These are phyloP conservation scores for Zaprionus vittiger DNA, from an alignment of 1,140 invertebrate genomes.

Conservation along the genomic window DNA sequence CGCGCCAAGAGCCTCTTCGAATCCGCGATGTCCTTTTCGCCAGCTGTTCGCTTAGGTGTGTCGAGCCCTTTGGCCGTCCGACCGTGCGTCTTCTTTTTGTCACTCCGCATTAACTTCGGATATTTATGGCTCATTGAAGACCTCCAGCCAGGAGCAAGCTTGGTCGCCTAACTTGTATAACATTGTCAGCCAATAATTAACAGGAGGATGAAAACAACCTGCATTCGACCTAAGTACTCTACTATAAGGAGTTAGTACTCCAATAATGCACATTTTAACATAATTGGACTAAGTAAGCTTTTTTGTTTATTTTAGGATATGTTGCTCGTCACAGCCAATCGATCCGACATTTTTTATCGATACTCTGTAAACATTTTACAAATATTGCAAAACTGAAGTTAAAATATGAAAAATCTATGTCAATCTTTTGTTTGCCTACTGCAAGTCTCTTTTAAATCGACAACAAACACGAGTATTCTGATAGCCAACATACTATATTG, in stretches of 20 bases:
- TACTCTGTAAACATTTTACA: too few species aligned
- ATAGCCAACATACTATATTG: neutral
- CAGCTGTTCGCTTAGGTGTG: slow-evolving; percentile 49
- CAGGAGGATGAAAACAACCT: slow-evolving; percentile 6
- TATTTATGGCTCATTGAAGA: slow-evolving; percentile 63
- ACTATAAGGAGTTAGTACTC: neutral
- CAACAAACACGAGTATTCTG: neutral
- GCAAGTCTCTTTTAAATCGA: neutral
- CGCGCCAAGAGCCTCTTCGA: slow-evolving; percentile 26
- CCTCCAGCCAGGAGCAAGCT: neutral
- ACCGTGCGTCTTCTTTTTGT: slow-evolving; percentile 38
- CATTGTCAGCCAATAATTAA: slow-evolving; percentile 37
- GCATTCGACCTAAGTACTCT: neutral
- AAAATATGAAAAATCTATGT: too few species aligned
- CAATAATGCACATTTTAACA: too few species aligned
- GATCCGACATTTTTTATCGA: too few species aligned
- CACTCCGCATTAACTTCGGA: slow-evolving; percentile 75
- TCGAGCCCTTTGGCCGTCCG: neutral
- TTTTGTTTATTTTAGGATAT: too few species aligned
- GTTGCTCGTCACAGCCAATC: too few species aligned
- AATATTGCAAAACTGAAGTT: too few species aligned
- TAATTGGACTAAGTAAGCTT: too few species aligned
- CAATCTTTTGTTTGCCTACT: too few species aligned
- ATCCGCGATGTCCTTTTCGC: slow-evolving; percentile 54
- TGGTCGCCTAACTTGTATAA: slow-evolving; percentile 28